Evolutionary conservation across 92 coral and sea anemone species (phyloP).

Genomic region (Epizoanthus stellaris): DNA sequence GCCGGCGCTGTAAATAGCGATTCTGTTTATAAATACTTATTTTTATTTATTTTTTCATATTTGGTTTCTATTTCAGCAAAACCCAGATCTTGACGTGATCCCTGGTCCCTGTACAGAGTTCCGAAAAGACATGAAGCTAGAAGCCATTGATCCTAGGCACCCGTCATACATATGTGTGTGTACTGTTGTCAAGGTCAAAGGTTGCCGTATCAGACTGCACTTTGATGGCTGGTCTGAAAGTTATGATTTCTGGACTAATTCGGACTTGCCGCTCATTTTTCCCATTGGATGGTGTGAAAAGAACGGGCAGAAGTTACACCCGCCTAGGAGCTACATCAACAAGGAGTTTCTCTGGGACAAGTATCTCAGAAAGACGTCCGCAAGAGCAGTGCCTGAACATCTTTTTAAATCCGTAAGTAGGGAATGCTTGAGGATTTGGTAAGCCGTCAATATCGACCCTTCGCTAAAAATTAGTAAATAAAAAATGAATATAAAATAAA

Average conservation of each 20-base stretch:
- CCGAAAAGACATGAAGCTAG: slow-evolving; percentile 61
- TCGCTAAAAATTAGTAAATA: too few relatives aligned
- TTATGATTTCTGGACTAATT: slow-evolving; percentile 75
- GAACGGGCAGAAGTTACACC: slow-evolving; percentile 58
- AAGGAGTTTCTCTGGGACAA: slow-evolving; percentile 50
- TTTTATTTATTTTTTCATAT: neutral
- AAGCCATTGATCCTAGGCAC: slow-evolving; percentile 69
- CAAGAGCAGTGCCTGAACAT: slow-evolving; percentile 37
- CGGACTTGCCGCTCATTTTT: slow-evolving; percentile 63
- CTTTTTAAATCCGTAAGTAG: slow-evolving; percentile 38
- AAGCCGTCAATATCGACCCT: too few relatives aligned
- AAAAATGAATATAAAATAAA: too few relatives aligned
- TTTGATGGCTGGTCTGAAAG: slow-evolving; percentile 82
- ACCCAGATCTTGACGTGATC: slow-evolving; percentile 37
- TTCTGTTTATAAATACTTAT: neutral
- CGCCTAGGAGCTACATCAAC: slow-evolving; percentile 58
- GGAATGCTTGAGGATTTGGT: neutral
- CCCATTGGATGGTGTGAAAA: slow-evolving; percentile 73
- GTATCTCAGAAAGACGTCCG: slow-evolving; percentile 23
- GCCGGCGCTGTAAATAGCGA: too few relatives aligned
- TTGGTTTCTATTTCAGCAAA: slow-evolving; percentile 15
- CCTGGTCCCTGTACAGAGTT: slow-evolving; percentile 57
- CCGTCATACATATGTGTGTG: slow-evolving; percentile 75
- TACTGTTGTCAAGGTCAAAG: slow-evolving; percentile 68
- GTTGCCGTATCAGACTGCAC: slow-evolving; percentile 68